Base-by-base conservation (phyloP, 2,113 vertebrate species). In the Pelobates fuscus region DNA sequence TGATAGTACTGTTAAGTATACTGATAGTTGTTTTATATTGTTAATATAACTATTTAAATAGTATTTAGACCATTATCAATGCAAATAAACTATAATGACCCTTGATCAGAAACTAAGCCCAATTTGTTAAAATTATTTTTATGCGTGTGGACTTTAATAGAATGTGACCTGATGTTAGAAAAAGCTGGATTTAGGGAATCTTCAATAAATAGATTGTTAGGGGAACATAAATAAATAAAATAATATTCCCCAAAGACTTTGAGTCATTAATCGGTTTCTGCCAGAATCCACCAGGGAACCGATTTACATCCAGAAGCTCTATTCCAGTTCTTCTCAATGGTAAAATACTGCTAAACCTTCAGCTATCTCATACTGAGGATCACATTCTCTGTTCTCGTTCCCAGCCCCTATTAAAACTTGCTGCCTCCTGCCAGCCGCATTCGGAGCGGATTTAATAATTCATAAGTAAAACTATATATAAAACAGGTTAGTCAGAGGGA, bases 391-490 rank as follows among this genome's bases (percentile, higher is more conserved):
- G 54, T 75, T 66, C 71, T 57, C 46, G 49, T 60, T 67, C 41
- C 55, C 60, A 41, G 71, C 26, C 44, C 64, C 64, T 49, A 67
- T 76, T 67, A 76, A 67, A 76, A 67, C 54, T 26, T 17, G 55
- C 44, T 44, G 52, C 32, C 26, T 30, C 24, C 55, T 76, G 64
- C 54, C 72, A 67, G 54, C 37, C 27, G 21, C 72, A 49, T 76
- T 76, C 41, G 21, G 32, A 67, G 41, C 37, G 64, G 55, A 49
- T 65, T 76, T 67, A 76, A 76, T 76, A 76, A 76, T 76, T 76
- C 64, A 76, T 76, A 76, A 67, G 64, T 67, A 67, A 76, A 76
- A 76, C 72, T 76, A 76, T 76, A 76, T 76, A 76, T 76, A 76
- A 76, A 76, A 18, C 72, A 67, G 58, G 37, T 32, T 60, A 76